Evolutionary conservation across 2,888 invertebrate species (phyloP).

Genomic region (Eremobia ochroleuca): DNA sequence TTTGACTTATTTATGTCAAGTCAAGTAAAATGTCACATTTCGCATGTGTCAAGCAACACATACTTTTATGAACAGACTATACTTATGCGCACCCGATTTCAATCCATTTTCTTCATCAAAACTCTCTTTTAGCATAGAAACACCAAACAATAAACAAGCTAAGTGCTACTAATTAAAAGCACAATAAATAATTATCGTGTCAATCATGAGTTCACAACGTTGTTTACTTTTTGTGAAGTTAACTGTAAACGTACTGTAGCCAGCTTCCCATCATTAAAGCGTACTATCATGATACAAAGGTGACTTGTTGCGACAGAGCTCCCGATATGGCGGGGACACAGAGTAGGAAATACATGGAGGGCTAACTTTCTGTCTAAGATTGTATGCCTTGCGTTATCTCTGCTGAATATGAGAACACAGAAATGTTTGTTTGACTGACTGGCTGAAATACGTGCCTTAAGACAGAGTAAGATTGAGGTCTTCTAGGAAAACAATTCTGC

Average conservation of each 20-base stretch:
- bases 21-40: not conserved
- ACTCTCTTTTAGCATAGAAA: slow-evolving; percentile 13
- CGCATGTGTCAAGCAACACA: not conserved
- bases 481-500: not conserved
- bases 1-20: too few relatives aligned
- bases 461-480: not conserved
- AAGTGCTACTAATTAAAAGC: slow-evolving; percentile 36
- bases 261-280: slow-evolving; percentile 60
- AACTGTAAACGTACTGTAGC: slow-evolving; percentile 56
- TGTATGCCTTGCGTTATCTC: not conserved
- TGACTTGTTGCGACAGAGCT: slow-evolving; percentile 62
- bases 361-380: not conserved
- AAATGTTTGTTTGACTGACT: not conserved
- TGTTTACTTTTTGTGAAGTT: slow-evolving; percentile 56
- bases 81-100: not conserved
- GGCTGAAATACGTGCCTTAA: not conserved
- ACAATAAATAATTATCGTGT: slow-evolving; percentile 40
- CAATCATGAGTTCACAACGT: slow-evolving; percentile 34
- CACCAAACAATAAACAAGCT: slow-evolving; percentile 19
- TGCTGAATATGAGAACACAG: not conserved
- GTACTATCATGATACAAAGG: slow-evolving; percentile 56
- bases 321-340: slow-evolving; percentile 33
- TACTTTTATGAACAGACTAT: not conserved
- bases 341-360: slow-evolving; percentile 29
- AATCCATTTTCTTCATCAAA: not conserved